Evolutionary conservation across 2,113 vertebrate species (phyloP).

Genomic region (Apistogramma diplotaenia): DNA sequence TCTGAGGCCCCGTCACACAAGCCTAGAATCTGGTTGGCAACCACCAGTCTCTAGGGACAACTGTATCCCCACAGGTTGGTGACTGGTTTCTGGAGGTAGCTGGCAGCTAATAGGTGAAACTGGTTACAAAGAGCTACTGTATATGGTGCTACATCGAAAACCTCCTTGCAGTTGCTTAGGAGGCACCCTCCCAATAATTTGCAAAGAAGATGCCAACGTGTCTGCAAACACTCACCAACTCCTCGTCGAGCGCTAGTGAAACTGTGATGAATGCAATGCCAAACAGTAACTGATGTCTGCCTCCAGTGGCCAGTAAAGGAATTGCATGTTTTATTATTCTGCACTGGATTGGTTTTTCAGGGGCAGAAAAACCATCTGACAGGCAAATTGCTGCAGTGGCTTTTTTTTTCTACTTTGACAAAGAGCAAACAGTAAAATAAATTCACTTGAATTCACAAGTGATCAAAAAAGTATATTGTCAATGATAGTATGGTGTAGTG

Average conservation of each 20-base stretch:
- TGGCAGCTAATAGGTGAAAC: neutral
- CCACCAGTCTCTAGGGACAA: fast-evolving
- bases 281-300: neutral
- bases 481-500: too few species aligned
- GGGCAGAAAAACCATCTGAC: too few species aligned
- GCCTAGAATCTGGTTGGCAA: neutral
- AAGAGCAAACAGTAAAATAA: too few species aligned
- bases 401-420: too few species aligned
- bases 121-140: neutral
- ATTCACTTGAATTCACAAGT: too few species aligned
- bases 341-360: neutral
- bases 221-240: fast-evolving
- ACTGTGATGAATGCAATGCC: neutral
- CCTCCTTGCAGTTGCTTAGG: neutral
- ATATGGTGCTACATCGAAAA: neutral
- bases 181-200: too few species aligned
- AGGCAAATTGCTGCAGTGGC: too few species aligned
- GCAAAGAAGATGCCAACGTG: neutral
- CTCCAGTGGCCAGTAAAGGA: neutral
- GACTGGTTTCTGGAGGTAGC: neutral
- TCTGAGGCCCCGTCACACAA: neutral
- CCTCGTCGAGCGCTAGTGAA: neutral
- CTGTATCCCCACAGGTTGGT: neutral
- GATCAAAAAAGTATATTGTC: too few species aligned
- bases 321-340: neutral